Conservation (phyloP, 2,113 vertebrate species). For the Merops nubicus region DNA sequence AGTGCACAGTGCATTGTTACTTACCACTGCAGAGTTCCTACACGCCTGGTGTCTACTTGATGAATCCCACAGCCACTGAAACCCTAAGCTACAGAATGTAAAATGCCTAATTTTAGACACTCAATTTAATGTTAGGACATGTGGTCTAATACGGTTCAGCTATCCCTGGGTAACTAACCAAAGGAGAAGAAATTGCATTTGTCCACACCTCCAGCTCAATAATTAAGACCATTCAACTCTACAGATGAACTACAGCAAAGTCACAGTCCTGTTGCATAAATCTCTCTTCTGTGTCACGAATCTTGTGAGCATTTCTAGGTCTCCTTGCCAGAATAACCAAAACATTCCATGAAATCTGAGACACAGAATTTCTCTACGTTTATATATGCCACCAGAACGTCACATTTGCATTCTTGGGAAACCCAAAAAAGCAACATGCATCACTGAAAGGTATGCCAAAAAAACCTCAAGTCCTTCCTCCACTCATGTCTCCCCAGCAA, state of each 20-base stretch:
- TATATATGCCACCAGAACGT: background rate
- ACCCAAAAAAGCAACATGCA: background rate
- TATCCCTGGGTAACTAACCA: slow-evolving; percentile 56
- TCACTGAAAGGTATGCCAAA: slow-evolving; percentile 4
- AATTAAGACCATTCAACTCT: background rate
- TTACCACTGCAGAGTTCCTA: slow-evolving; percentile 69
- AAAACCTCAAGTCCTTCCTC: background rate
- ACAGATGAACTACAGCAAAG: background rate
- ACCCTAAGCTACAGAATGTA: slow-evolving; percentile 66
- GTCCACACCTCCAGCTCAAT: background rate
- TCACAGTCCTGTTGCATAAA: background rate
- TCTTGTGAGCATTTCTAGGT: background rate
- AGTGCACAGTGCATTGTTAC: slow-evolving; percentile 27
- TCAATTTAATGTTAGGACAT: slow-evolving; percentile 66
- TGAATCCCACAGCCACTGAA: slow-evolving; percentile 61
- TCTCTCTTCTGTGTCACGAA: background rate
- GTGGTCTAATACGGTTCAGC: slow-evolving; percentile 58
- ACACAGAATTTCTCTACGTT: background rate
- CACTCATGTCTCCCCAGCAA: background rate
- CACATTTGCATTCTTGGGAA: background rate
- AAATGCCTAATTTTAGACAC: slow-evolving; percentile 79
- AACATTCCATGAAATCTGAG: background rate
- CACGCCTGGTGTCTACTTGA: slow-evolving; percentile 23
- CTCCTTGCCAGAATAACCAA: background rate
- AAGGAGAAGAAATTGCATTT: slow-evolving; percentile 58